Conservation (phyloP, 2,797 vertebrate species). For the Glossophaga mutica region DNA sequence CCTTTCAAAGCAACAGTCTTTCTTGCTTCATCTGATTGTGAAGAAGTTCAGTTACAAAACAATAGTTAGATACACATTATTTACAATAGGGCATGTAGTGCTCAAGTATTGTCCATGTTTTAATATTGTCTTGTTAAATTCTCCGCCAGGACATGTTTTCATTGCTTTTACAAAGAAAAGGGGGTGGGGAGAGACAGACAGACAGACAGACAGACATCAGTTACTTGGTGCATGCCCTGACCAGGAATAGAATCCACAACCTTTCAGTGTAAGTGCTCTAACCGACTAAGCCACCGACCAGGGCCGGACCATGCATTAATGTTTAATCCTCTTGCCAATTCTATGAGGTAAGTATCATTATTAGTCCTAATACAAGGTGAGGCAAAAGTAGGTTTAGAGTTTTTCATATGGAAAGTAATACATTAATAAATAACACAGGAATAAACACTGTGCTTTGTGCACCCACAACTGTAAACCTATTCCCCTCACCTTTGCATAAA, state of each 20-base stretch:
- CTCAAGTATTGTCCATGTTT: not conserved
- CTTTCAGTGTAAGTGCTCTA: not conserved
- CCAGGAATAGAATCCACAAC: not conserved
- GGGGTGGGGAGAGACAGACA: not conserved
- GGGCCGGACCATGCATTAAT: not conserved
- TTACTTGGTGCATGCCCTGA: too few relatives aligned
- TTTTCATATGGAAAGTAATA: not conserved
- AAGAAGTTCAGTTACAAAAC: not conserved
- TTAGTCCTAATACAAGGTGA: not conserved
- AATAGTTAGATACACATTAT: not conserved
- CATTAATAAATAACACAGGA: not conserved
- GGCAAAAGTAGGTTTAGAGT: not conserved
- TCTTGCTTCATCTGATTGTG: not conserved
- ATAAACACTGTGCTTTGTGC: not conserved
- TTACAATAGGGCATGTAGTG: not conserved
- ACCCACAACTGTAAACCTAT: not conserved
- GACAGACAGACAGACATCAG: too few relatives aligned
- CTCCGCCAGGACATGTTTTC: not conserved
- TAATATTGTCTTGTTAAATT: not conserved
- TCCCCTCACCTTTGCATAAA: not conserved
- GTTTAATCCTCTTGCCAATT: not conserved
- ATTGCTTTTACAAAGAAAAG: not conserved
- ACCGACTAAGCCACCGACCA: not conserved
- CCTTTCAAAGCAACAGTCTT: not conserved
- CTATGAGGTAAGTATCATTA: not conserved